A percentile compares a stretch with the other conserved stretches of the same genome.
Conservation (phyloP, 2,888 invertebrate species). For the Cosmorhoe ocellata region DNA sequence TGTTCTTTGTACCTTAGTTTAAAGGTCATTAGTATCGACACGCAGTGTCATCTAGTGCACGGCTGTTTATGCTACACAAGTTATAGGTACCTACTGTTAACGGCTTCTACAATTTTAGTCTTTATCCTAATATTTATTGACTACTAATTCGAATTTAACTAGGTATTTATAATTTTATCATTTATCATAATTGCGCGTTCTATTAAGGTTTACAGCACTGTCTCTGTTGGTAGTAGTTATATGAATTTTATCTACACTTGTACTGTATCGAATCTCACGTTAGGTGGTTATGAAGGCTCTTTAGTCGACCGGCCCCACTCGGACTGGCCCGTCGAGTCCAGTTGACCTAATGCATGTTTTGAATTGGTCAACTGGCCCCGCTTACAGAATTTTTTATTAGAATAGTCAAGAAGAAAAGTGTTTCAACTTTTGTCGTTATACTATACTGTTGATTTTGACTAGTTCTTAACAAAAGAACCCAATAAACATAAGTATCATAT, state of each 20-base stretch:
- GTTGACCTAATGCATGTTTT: too few species aligned
- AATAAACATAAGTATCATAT: too few species aligned
- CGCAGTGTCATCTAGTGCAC: constrained; percentile 6
- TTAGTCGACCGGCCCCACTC: too few species aligned
- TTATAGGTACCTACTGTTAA: constrained; percentile 17
- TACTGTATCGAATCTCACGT: constrained; percentile 52
- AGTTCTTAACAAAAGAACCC: too few species aligned
- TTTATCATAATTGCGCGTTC: constrained; percentile 17
- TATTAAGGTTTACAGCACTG: constrained; percentile 31
- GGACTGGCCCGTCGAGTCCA: too few species aligned
- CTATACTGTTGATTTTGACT: too few species aligned
- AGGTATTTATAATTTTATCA: constrained; percentile 32
- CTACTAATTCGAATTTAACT: constrained; percentile 36
- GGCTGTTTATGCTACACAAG: constrained; percentile 4
- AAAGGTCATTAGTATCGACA: not conserved
- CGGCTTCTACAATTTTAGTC: constrained; percentile 39
- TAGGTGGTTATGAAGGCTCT: constrained; percentile 44
- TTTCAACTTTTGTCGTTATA: too few species aligned
- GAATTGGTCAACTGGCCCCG: too few species aligned
- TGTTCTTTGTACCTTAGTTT: constrained; percentile 17
- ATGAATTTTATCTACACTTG: constrained; percentile 34
- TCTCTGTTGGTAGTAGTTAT: constrained; percentile 39
- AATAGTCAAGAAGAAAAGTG: too few species aligned
- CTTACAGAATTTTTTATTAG: too few species aligned
- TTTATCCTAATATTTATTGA: constrained; percentile 41